Conservation (phyloP, 2,888 invertebrate genomes). For the Galerucella calmariensis region DNA sequence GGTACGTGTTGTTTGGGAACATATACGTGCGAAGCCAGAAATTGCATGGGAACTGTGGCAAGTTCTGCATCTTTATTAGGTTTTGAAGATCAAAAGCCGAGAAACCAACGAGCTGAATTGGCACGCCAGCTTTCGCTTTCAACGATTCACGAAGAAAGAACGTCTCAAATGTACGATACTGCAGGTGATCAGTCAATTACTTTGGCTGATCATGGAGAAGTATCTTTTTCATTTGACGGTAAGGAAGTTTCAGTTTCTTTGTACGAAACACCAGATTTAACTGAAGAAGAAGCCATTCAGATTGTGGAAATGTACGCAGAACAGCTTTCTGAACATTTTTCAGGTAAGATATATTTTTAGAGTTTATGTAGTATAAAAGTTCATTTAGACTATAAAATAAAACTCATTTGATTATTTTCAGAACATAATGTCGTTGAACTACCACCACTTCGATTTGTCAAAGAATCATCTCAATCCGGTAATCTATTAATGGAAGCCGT, state of each 20-base stretch:
- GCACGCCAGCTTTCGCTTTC: slow-evolving; percentile 86
- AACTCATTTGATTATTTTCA: slow-evolving; percentile 39
- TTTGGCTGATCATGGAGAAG: slow-evolving; percentile 84
- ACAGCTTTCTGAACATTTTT: slow-evolving; percentile 88
- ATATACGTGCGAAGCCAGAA: slow-evolving; percentile 90
- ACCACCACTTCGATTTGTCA: slow-evolving; percentile 87
- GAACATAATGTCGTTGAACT: slow-evolving; percentile 88
- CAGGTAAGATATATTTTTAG: slow-evolving; percentile 63
- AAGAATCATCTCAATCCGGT: slow-evolving; percentile 89
- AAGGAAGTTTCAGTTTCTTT: slow-evolving; percentile 91
- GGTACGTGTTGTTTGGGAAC: slow-evolving; percentile 91
- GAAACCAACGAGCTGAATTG: slow-evolving; percentile 67
- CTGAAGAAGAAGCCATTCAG: slow-evolving; percentile 90
- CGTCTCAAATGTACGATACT: slow-evolving; percentile 88
- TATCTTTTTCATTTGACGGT: slow-evolving; percentile 91
- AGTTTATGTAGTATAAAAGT: not conserved
- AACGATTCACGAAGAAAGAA: slow-evolving; percentile 90
- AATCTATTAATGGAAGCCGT: slow-evolving; percentile 92
- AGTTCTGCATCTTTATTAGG: slow-evolving; percentile 90
- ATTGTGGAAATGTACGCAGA: slow-evolving; percentile 96
- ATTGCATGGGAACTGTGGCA: slow-evolving; percentile 91
- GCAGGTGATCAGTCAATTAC: slow-evolving; percentile 75
- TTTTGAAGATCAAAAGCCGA: slow-evolving; percentile 79
- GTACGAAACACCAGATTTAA: slow-evolving; percentile 92
- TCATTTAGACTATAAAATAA: not conserved